A percentile compares a stretch with the other conserved stretches of the same genome.
Evolutionary conservation across 2,797 vertebrate species (phyloP).

Genomic region (Megaceryle alcyon): DNA sequence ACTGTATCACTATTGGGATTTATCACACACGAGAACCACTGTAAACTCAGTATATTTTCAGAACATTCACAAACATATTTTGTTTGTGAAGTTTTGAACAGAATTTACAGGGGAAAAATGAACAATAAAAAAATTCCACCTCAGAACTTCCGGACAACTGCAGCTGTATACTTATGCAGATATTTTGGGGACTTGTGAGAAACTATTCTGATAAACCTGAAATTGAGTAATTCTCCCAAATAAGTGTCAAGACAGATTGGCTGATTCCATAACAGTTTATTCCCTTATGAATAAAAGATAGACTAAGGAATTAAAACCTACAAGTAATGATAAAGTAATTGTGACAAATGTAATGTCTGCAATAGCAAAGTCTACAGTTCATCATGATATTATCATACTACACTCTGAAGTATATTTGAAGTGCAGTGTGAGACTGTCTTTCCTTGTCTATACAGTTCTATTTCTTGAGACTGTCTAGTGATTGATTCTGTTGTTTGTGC

Average conservation of each 20-base stretch:
- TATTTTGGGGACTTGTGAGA: background rate
- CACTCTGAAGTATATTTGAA: background rate
- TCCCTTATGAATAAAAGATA: conserved; percentile 41
- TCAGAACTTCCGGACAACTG: background rate
- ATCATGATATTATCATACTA: background rate
- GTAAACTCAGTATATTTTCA: background rate
- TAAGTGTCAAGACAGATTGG: background rate
- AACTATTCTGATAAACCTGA: background rate
- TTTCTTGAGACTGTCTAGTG: background rate
- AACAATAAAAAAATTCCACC: background rate
- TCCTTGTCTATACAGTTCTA: background rate
- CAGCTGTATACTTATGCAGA: background rate
- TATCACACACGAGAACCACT: background rate
- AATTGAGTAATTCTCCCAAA: conserved; percentile 12
- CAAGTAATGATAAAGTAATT: conserved; percentile 33
- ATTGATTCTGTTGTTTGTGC: background rate
- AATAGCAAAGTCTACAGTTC: background rate
- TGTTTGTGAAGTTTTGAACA: background rate
- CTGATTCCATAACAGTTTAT: background rate
- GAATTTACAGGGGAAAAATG: background rate
- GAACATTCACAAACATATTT: background rate
- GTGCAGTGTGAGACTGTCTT: background rate
- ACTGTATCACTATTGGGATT: background rate
- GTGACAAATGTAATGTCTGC: background rate
- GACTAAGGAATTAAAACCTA: background rate